Evolutionary conservation across 2,113 vertebrate species (phyloP), one percentile per base, ranked within the genome.

Genomic region (Xiphophorus couchianus): DNA sequence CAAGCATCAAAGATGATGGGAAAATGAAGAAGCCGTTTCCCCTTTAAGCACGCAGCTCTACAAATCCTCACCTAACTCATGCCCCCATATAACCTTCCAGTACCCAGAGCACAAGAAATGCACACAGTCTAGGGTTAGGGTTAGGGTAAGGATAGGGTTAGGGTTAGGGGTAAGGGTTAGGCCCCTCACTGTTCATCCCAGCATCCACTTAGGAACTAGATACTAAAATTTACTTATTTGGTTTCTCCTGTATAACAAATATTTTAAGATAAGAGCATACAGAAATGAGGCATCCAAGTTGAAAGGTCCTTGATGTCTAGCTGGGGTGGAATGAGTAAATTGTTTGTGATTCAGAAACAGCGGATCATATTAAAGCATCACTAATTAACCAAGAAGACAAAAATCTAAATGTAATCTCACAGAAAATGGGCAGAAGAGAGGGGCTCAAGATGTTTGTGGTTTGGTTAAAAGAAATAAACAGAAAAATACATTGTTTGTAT

Each of bases 211-310:
- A 68, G 64, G 54, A 54, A 78, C 66, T 63, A 66, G 31, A 69
- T 70, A 77, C 73, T 75, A 66, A 88, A 87, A 86, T 85, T 73
- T 84, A 76, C 75, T 71, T 85, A 85, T 87, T 88, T 83, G 31
- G 82, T 54, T 75, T 62, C 62, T 63, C 71, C 79, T 31, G 68
- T 76, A 64, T 89, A 83, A 85, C 83, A 89, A 78, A 82, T 81
- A 86, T 70, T 37, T 44, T 69, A 89, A 62, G 82, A 86, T 83
- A 44, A 64, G 77, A 71, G 79, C 65, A 58, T 30, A 77, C 48
- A 71, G 77, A 90, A 87, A 22, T 29, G 7, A 39, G 48, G 51
- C 28, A 69, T 30, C 44, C 11, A 33, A 73, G 29, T 48, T 66
- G n/a, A 75, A 35, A 72, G 13, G 33, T 62, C n/a, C 8, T 25